Evolutionary conservation across 2,113 vertebrate species (phyloP), one percentile per base, ranked within the genome.

Genomic region (Mirza zaza): DNA sequence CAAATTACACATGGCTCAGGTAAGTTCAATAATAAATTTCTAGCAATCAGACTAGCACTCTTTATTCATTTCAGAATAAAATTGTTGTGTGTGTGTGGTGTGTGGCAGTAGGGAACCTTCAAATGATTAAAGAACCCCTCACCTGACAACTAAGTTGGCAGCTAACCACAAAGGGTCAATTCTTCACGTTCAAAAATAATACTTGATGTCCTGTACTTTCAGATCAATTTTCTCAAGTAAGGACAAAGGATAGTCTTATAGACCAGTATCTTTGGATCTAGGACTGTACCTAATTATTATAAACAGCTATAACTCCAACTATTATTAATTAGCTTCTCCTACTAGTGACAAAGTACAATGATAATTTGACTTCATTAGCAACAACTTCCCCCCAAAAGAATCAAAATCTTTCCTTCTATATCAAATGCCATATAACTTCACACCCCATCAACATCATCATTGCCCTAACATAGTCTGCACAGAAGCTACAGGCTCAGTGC

Each of bases 141-240:
- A 61, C 57, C 67, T 48, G 45, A 36, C 73, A 92, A 87, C 55
- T 36, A 95, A 82, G 15, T 21, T 73, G 67, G 55, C 45, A 87
- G 94, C 57, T 92, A 87, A 65, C 29, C 3, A 93, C 25, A 79
- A 27, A 71, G 25, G 6, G 63, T 90, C 50, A 85, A 57, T 71
- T 93, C 29, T 79, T 85, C 71, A 90, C 77, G 63, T 89, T 77
- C 34, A 82, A 92, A 92, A 48, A 65, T 48, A 95, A 83, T 84
- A 68, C 39, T 6, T 89, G 71, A 88, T 52, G 68, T 67, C 32
- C 29, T 34, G 32, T 29, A 70, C 55, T 45, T 5, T 79, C 63
- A 90, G 93, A 52, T 0, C 10, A 57, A 61, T 79, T 90, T 85
- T 48, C 42, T 23, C 79, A 77, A 70, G 65, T 63, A 80, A 83